Conservation (phyloP, 2,113 vertebrate genomes). For the Thalassarche chlororhynchos region DNA sequence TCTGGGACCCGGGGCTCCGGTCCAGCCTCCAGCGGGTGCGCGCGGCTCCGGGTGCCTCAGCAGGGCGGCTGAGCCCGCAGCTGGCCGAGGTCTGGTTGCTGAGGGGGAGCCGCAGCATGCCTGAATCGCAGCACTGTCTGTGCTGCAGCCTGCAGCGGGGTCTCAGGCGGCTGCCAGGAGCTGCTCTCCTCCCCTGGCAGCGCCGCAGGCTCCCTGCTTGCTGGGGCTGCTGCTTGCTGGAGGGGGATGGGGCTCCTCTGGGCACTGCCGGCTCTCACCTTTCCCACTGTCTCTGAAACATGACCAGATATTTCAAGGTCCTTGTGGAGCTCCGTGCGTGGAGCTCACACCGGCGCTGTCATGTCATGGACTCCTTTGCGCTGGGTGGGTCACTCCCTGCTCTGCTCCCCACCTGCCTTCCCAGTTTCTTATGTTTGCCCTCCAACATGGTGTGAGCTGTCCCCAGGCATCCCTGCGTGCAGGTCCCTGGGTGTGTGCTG, state of each 20-base stretch:
- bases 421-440: neutral
- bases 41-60: rapidly evolving
- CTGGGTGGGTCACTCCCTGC: neutral
- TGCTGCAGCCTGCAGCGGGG: neutral
- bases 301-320: neutral
- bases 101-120: neutral
- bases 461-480: neutral
- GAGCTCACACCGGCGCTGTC: rapidly evolving
- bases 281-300: neutral
- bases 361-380: rapidly evolving
- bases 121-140: neutral
- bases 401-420: neutral
- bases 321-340: neutral
- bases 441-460: rapidly evolving
- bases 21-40: neutral
- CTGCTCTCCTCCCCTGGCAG: neutral
- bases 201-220: neutral
- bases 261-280: neutral
- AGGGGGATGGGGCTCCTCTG: neutral
- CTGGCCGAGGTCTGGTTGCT: neutral
- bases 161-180: neutral
- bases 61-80: neutral
- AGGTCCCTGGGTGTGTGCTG: neutral
- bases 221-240: neutral
- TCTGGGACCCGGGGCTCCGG: neutral